These are phyloP conservation scores for Plutomurus gul DNA, from an alignment of 1,140 invertebrate genomes.

Conservation along the genomic window DNA sequence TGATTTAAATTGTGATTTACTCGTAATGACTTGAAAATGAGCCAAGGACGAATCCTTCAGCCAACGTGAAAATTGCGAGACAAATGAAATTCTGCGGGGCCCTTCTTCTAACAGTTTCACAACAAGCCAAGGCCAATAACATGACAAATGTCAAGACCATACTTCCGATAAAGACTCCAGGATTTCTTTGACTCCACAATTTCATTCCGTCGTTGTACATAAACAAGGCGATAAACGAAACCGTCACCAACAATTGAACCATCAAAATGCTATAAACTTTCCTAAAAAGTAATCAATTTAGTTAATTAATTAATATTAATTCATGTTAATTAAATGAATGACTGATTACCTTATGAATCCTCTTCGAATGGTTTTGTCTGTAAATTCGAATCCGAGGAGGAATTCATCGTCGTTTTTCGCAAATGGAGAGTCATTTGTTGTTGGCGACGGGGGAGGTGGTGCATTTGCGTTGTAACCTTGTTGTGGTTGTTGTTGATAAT, in stretches of 20 bases:
- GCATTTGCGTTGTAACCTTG: not conserved
- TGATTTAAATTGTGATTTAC: conserved; percentile 71
- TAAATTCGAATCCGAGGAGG: conserved; percentile 67
- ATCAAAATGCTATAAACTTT: conserved; percentile 65
- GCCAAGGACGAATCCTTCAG: conserved; percentile 77
- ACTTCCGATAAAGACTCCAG: conserved; percentile 67
- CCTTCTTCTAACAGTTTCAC: conserved; percentile 76
- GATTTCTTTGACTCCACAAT: conserved; percentile 53
- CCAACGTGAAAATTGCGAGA: conserved; percentile 79
- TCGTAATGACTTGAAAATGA: conserved; percentile 67
- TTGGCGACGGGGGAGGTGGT: not conserved
- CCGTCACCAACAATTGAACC: conserved; percentile 62
- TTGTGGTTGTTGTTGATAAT: not conserved
- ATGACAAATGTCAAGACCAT: conserved; percentile 73
- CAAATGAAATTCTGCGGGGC: conserved; percentile 89
- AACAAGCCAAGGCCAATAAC: conserved; percentile 85
- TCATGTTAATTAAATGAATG: not conserved
- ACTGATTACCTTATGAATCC: conserved; percentile 68
- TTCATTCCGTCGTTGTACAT: conserved; percentile 59
- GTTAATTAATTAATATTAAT: not conserved
- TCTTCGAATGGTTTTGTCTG: conserved; percentile 71
- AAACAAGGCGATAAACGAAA: conserved; percentile 61
- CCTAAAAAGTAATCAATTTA: conserved; percentile 38
- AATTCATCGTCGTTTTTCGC: not conserved
- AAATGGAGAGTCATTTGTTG: not conserved